A percentile compares a stretch with the other conserved stretches of the same genome.
phyloP scores from a whole-genome alignment of 2,113 vertebrate species.

The Plestiodon gilberti region DNA sequence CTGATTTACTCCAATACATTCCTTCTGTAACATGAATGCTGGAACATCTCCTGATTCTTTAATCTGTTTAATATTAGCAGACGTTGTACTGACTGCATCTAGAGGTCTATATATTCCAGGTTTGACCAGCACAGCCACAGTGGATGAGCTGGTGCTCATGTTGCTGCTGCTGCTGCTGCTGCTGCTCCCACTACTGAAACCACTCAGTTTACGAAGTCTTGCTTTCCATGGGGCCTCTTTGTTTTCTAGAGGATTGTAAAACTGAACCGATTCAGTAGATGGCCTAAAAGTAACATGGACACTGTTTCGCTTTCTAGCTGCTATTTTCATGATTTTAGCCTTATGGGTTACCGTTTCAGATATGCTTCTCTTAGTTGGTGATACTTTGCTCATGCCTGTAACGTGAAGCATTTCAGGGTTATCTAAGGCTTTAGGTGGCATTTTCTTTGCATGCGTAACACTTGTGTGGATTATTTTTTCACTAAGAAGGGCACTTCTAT shows the following conservation, averaged over 20 bases:
- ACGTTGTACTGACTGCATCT: conserved; percentile 67
- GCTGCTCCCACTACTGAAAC: conserved; percentile 82
- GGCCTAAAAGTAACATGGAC: conserved; percentile 96
- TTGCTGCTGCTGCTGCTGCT: conserved; percentile 70
- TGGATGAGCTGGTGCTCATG: conserved; percentile 74
- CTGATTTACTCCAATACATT: conserved; percentile 74
- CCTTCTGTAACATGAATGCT: conserved; percentile 70
- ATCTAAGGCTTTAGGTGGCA: conserved; percentile 72
- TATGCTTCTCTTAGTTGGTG: conserved; percentile 83
- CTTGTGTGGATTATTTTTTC: conserved; percentile 72
- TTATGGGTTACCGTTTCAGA: conserved; percentile 82
- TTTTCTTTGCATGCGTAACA: conserved; percentile 78
- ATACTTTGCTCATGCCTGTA: conserved; percentile 75
- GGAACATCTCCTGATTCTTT: conserved; percentile 76
- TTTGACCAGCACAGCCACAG: conserved; percentile 75
- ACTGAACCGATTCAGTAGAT: conserved; percentile 95
- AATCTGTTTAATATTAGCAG: conserved; percentile 68
- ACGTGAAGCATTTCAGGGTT: conserved; percentile 73
- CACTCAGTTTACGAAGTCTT: conserved; percentile 91
- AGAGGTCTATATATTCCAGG: conserved; percentile 81
- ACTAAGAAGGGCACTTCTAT: conserved; percentile 67
- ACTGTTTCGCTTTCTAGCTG: conserved; percentile 84
- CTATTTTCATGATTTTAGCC: conserved; percentile 83
- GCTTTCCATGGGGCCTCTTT: conserved; percentile 97
- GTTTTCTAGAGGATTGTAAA: conserved; percentile 94